Percentiles rank a stretch among this genome's conserved stretches.
Conservation (phyloP, 2,797 vertebrate species). For the Anguilla marmorata region DNA sequence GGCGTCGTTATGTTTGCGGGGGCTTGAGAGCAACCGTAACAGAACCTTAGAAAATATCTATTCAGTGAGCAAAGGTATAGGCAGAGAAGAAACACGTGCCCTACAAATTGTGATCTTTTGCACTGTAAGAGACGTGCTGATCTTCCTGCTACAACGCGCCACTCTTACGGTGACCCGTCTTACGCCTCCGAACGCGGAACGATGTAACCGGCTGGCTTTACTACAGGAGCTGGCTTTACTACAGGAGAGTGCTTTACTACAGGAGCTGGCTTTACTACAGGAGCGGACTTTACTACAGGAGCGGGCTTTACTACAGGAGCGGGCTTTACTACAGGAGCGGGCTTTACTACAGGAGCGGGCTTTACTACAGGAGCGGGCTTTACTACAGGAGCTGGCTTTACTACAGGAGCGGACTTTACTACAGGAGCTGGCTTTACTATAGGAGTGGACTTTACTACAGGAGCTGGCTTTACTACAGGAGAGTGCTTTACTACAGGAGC, state of each 20-base stretch:
- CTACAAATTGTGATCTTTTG: neutral
- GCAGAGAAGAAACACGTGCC: neutral
- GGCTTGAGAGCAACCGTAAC: too few relatives aligned
- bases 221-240: neutral
- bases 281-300: neutral
- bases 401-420: neutral
- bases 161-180: neutral
- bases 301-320: neutral
- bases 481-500: too few relatives aligned
- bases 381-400: neutral
- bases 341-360: neutral
- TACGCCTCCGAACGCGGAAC: neutral
- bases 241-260: neutral
- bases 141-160: neutral
- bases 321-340: neutral
- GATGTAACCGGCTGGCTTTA: neutral
- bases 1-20: too few relatives aligned
- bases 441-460: neutral
- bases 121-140: neutral
- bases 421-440: too few relatives aligned
- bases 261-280: neutral
- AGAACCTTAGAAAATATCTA: neutral
- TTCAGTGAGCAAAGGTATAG: neutral
- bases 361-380: too few relatives aligned
- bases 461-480: too few relatives aligned